These are phyloP conservation scores for Petrolisthes cinctipes DNA, from an alignment of 2,888 invertebrate species.

Conservation along the genomic window DNA sequence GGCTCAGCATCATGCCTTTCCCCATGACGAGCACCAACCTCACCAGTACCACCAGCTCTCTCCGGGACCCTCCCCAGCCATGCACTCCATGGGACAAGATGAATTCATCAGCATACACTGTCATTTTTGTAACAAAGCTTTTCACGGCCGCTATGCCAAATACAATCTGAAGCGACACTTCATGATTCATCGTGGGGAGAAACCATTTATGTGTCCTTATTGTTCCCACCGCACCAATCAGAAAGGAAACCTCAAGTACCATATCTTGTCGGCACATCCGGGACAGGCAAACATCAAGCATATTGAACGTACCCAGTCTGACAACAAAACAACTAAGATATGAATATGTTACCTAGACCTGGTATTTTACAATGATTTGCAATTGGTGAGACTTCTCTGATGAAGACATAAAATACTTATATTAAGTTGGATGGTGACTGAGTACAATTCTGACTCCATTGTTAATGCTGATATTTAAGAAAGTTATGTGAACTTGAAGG, in stretches of 20 bases:
- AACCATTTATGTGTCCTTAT: constrained; percentile 53
- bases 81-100: constrained; percentile 20
- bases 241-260: constrained; percentile 60
- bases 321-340: neutral
- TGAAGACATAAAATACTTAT: too few species aligned
- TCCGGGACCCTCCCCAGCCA: constrained; percentile 14
- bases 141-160: constrained; percentile 54
- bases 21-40: constrained; percentile 23
- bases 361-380: too few species aligned
- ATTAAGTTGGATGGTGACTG: too few species aligned
- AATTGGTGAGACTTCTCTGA: too few species aligned
- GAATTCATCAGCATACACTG: constrained; percentile 36
- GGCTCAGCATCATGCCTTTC: constrained; percentile 33
- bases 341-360: neutral
- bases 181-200: constrained; percentile 60
- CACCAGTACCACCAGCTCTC: constrained; percentile 7
- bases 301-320: neutral
- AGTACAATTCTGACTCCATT: too few species aligned
- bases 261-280: constrained; percentile 55
- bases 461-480: too few species aligned
- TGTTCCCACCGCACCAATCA: constrained; percentile 59
- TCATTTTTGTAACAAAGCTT: constrained; percentile 49
- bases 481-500: too few species aligned
- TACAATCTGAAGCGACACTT: constrained; percentile 60
- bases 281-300: constrained; percentile 14